These are phyloP conservation scores for Perca fluviatilis DNA, from an alignment of 2,113 vertebrate species.

Conservation along the genomic window DNA sequence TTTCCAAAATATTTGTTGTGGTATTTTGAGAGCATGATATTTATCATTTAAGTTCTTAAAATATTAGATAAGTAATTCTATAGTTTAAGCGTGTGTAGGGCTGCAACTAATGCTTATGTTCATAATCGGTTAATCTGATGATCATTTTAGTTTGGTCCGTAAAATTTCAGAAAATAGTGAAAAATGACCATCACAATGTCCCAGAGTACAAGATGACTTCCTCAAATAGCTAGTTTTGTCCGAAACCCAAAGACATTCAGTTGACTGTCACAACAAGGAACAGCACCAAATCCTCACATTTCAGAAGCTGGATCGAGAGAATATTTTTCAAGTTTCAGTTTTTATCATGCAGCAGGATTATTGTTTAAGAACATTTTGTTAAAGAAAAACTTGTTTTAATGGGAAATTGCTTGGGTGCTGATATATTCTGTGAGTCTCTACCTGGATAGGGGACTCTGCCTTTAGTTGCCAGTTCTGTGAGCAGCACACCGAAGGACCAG, in stretches of 20 bases:
- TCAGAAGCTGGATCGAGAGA: too few relatives aligned
- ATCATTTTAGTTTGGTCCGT: background rate
- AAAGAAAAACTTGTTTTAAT: background rate
- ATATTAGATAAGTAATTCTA: background rate
- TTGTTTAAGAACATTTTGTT: background rate
- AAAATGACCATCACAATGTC: background rate
- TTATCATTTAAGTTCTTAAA: background rate
- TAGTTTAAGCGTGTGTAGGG: background rate
- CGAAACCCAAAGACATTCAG: too few relatives aligned
- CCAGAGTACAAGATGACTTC: background rate
- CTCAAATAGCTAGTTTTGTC: background rate
- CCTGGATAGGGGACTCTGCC: constrained; percentile 98
- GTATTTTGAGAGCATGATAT: background rate
- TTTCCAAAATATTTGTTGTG: background rate
- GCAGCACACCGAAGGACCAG: constrained; percentile 96
- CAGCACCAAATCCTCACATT: too few relatives aligned
- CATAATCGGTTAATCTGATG: background rate
- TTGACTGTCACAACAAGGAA: too few relatives aligned
- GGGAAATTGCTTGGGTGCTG: background rate
- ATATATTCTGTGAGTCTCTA: constrained; percentile 56
- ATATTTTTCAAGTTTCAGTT: background rate
- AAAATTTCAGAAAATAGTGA: background rate
- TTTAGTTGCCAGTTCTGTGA: constrained; percentile 97
- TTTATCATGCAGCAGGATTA: rapidly evolving
- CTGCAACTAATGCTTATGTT: background rate